Percentiles rank a stretch among this genome's conserved stretches.
phyloP scores from a whole-genome alignment of 2,797 vertebrate genomes.

The Vespertilio murinus region DNA sequence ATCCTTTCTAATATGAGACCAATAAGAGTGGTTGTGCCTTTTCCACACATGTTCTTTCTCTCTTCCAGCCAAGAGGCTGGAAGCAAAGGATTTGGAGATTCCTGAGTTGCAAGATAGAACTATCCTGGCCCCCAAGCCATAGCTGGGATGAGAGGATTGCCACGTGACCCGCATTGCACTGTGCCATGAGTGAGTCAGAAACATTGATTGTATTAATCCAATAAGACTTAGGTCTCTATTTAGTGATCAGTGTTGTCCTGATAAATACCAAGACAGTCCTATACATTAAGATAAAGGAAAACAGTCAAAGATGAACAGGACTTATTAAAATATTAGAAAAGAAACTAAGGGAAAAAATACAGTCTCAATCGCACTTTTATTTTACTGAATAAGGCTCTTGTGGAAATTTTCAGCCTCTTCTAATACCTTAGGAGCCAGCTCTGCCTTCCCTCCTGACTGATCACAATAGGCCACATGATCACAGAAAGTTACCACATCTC shows the following conservation, averaged over 20 bases:
- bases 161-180: background rate
- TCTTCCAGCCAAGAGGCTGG: background rate
- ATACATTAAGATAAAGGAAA: background rate
- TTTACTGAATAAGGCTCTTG: background rate
- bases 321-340: background rate
- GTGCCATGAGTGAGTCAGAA: background rate
- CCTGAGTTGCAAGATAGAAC: background rate
- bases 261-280: background rate
- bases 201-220: background rate
- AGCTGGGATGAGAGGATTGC: background rate
- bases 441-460: background rate
- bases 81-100: background rate
- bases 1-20: background rate
- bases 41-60: background rate
- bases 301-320: background rate
- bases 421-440: background rate
- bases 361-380: background rate
- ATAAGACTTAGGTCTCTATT: background rate
- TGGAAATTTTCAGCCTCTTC: background rate
- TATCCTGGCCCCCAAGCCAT: background rate
- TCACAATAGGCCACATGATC: background rate
- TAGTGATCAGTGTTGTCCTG: background rate
- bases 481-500: slow-evolving; percentile 20
- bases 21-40: background rate
- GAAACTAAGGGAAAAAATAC: background rate